phyloP scores from a whole-genome alignment of 2,797 vertebrate species.

The Gallirallus australis region DNA sequence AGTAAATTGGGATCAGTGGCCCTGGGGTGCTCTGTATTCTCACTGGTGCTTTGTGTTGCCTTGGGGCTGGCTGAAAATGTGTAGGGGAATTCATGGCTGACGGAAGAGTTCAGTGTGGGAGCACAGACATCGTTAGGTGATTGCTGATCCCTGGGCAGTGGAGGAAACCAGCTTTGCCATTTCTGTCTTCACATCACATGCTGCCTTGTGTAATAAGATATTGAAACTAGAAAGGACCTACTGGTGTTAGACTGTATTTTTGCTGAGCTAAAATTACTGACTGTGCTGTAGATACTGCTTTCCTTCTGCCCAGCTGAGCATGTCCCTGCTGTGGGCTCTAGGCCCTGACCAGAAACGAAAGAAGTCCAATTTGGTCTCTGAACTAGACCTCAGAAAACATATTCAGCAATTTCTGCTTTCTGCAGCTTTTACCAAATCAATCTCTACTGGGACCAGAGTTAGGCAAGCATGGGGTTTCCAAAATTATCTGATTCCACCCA shows the following conservation, averaged over 20 bases:
- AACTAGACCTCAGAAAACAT: background rate
- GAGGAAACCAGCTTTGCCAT: background rate
- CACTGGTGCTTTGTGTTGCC: rapidly evolving
- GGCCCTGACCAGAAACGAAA: background rate
- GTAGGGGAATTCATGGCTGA: background rate
- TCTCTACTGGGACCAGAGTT: background rate
- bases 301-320: background rate
- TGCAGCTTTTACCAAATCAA: background rate
- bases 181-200: rapidly evolving
- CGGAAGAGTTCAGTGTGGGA: background rate
- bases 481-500: background rate
- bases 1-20: background rate
- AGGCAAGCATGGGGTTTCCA: background rate
- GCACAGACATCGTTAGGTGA: background rate
- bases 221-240: background rate
- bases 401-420: slow-evolving; percentile 4
- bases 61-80: background rate
- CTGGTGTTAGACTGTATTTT: background rate
- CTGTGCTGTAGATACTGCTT: background rate
- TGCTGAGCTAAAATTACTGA: background rate
- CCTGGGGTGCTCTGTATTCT: background rate
- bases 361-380: background rate
- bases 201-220: background rate
- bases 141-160: background rate
- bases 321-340: background rate